Base-by-base conservation (phyloP, 1,140 invertebrate species). In the Wasmannia auropunctata region DNA sequence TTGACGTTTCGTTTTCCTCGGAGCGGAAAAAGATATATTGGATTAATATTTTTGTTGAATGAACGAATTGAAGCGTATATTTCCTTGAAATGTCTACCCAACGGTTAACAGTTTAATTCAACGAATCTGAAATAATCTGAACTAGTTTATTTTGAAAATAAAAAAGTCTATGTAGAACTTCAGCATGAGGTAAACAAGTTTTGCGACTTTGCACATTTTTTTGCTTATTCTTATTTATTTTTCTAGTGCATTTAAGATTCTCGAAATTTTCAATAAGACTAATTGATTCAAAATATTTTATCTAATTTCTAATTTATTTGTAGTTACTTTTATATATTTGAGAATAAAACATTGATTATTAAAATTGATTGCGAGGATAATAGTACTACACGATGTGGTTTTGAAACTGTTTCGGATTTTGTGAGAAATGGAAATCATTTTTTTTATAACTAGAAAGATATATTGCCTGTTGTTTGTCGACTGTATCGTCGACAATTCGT, bases 371-470 rank as follows among this genome's bases (percentile, higher is more conserved):
- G 56, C 4, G 6, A 62, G 5, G 60, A 43, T 76, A 62, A 40
- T 31, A 76, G 43, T 62, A 43, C 25, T 43, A 28, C 19, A 7
- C 22, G 6, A 40, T 16, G 54, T 60, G 37, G 19, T 16, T 76
- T 10, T 62, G 28, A 62, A 76, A 76, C 34, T 62, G 34, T 28
- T 76, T 43, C 19, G 54, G 16, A 62, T 76, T 76, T 76, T 40
- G 25, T 63, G 10, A 43, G 3, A 8, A 11, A 63, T 77, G 63
- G 54, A 25, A 14, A 46, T 60, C 6, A 74, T 37, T 63, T 77
- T 60, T 63, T 77, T 77, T 34, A 16, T 77, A 63, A 77, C 60
- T 63, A 63, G 40, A 62, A 63, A 63, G 58, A 77, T 77, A 63
- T 43, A 77, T 63, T 22, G 37, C 37, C n/a, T 6, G 28, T 77